phyloP scores from a whole-genome alignment of 2,113 vertebrate species.

The Eurystomus gularis region DNA sequence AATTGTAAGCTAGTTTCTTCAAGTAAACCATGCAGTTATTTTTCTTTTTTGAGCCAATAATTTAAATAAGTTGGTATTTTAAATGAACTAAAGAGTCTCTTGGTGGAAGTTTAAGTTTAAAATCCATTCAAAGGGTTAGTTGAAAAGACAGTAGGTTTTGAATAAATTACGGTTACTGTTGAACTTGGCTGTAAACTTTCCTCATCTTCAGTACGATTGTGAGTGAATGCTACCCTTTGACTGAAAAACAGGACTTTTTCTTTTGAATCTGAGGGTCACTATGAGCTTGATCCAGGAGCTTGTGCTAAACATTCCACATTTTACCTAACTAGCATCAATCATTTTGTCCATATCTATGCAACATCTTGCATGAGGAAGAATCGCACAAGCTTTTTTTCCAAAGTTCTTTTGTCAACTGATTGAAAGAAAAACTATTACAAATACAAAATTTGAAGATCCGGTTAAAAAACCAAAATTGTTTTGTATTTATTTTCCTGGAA shows the following conservation, averaged over 20 bases:
- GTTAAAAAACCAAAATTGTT: neutral
- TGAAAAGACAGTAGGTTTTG: neutral
- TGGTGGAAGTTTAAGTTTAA: neutral
- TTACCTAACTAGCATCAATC: neutral
- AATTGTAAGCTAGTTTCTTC: neutral
- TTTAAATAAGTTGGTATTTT: neutral
- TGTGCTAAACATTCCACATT: neutral
- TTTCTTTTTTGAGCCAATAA: neutral
- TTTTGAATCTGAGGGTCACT: neutral
- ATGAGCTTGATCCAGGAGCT: neutral
- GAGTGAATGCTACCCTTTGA: neutral
- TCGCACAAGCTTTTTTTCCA: neutral
- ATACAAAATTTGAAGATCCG: neutral
- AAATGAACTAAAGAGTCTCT: neutral
- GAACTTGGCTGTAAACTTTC: neutral
- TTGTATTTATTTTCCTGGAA: slow-evolving; percentile 7
- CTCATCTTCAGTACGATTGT: neutral
- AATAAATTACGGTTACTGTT: neutral
- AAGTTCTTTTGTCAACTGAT: neutral
- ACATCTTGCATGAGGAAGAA: neutral
- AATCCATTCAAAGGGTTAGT: neutral
- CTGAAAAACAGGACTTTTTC: neutral
- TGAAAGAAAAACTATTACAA: neutral
- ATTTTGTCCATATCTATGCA: neutral
- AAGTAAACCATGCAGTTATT: neutral